Evolutionary conservation across 2,113 vertebrate species (phyloP).

Genomic region (Clupea harengus): DNA sequence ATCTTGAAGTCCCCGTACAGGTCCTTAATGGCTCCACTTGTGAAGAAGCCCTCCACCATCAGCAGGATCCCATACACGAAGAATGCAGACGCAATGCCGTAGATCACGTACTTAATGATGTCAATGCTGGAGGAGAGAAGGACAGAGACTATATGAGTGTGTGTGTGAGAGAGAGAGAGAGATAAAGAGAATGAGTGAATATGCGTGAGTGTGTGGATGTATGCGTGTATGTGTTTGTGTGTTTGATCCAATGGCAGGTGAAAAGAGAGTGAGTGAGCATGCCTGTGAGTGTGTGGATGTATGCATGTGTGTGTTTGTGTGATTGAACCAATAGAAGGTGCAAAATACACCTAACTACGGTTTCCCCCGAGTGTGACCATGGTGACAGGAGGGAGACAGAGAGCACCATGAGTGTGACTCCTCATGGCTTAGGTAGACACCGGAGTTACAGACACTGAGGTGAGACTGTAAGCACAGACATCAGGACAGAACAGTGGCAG

Average conservation of each 20-base stretch:
- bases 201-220: not conserved
- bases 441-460: not conserved
- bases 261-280: too few species aligned
- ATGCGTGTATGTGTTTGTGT: too few species aligned
- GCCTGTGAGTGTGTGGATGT: too few species aligned
- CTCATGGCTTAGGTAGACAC: not conserved
- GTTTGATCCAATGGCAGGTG: too few species aligned
- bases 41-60: conserved; percentile 99
- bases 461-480: not conserved
- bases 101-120: conserved; percentile 98
- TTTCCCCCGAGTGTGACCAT: too few species aligned
- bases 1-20: conserved; percentile 99
- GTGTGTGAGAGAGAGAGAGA: not conserved
- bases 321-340: too few species aligned
- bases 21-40: conserved; percentile 97
- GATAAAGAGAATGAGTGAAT: too few species aligned
- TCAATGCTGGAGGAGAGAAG: conserved; percentile 80
- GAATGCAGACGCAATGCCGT: conserved; percentile 95
- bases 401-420: too few species aligned
- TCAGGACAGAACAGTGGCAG: not conserved
- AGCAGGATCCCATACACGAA: conserved; percentile 97
- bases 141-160: not conserved
- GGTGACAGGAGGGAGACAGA: too few species aligned
- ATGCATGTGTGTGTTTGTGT: too few species aligned
- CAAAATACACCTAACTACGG: too few species aligned